phyloP scores from a whole-genome alignment of 2,113 vertebrate genomes.

The Heptranchias perlo region DNA sequence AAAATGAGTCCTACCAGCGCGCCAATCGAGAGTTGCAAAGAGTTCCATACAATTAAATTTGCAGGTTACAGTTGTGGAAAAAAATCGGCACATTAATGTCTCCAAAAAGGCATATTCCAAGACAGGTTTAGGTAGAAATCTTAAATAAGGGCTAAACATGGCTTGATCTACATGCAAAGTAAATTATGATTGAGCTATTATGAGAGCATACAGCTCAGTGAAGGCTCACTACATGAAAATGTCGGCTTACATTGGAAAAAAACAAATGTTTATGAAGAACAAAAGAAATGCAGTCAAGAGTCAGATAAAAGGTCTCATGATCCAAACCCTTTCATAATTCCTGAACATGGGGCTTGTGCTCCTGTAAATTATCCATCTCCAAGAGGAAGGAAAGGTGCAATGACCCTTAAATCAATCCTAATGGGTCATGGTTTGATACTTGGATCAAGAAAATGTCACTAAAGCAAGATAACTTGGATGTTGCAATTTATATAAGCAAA shows the following conservation, averaged over 20 bases:
- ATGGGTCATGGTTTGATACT: no score
- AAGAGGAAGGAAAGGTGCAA: no score
- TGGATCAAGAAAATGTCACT: no score
- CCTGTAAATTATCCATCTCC: no score
- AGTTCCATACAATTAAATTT: neutral
- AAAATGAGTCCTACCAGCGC: neutral
- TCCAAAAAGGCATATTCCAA: neutral
- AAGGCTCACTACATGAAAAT: neutral
- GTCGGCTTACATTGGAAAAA: neutral
- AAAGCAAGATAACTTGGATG: neutral
- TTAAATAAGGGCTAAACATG: neutral
- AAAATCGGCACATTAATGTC: neutral
- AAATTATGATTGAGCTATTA: neutral
- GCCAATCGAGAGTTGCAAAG: neutral
- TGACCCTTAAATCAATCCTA: no score
- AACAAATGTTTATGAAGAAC: no score
- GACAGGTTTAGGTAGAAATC: neutral
- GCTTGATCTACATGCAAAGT: neutral
- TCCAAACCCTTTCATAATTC: no score
- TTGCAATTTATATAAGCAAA: neutral
- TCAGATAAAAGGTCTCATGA: no score
- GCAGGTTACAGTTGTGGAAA: neutral
- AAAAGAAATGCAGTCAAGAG: neutral
- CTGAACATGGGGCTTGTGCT: no score
- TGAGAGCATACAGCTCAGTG: no score